These are phyloP conservation scores for Dermolepida albohirtum DNA, from an alignment of 2,888 invertebrate species.

Conservation along the genomic window DNA sequence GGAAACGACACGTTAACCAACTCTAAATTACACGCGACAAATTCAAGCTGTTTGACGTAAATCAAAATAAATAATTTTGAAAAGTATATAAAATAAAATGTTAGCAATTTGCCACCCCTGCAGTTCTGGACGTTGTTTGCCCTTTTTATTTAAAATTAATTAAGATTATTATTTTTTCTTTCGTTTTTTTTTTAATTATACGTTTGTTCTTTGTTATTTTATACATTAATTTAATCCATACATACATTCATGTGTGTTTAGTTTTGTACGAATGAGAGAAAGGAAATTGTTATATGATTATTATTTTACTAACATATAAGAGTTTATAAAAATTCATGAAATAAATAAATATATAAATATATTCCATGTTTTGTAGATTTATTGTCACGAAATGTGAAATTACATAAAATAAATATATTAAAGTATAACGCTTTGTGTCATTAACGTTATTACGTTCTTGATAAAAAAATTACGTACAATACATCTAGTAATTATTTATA, in stretches of 20 bases:
- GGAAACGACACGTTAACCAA: background rate
- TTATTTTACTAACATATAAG: conserved; percentile 63
- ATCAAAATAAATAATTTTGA: too few relatives aligned
- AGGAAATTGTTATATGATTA: conserved; percentile 61
- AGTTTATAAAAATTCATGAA: conserved; percentile 60
- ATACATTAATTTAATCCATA: too few relatives aligned
- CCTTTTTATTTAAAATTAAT: background rate
- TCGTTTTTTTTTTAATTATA: background rate
- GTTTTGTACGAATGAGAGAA: conserved; percentile 43
- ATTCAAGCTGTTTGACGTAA: background rate
- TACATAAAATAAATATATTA: conserved; percentile 47
- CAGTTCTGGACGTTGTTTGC: too few relatives aligned
- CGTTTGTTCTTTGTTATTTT: too few relatives aligned
- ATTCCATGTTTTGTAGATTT: conserved; percentile 64
- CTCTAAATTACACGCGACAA: background rate
- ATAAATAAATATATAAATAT: conserved; percentile 49
- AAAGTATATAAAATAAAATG: too few relatives aligned
- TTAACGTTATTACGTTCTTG: background rate
- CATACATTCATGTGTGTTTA: conserved; percentile 60
- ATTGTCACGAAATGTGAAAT: conserved; percentile 58
- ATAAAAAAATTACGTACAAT: too few relatives aligned
- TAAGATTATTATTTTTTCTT: background rate
- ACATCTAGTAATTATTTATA: too few relatives aligned
- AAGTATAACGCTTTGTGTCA: conserved; percentile 5
- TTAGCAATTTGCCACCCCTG: too few relatives aligned